Conservation (phyloP, 64 coral and sea anemone species). For the Porites lutea region DNA sequence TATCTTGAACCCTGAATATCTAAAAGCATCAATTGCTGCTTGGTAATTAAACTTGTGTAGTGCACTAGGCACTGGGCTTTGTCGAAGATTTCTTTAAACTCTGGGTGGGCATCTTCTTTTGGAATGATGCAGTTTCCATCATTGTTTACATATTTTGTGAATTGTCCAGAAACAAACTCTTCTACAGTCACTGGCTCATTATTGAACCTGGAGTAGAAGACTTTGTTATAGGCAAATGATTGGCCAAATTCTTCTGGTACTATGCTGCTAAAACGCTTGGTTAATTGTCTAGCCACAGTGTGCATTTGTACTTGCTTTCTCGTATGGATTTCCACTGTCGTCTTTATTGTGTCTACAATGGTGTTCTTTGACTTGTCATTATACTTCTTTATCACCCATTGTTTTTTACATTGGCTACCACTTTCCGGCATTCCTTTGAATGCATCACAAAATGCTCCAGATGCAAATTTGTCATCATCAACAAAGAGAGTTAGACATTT, state of each 20-base stretch:
- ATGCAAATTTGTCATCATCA: slow-evolving; percentile 54
- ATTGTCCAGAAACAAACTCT: slow-evolving; percentile 49
- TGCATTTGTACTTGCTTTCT: slow-evolving; percentile 58
- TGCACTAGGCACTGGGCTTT: slow-evolving; percentile 49
- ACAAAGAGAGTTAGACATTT: too few relatives aligned
- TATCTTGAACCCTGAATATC: too few relatives aligned
- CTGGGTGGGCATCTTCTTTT: slow-evolving; percentile 20
- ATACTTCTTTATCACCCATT: slow-evolving; percentile 46
- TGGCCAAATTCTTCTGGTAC: slow-evolving; percentile 34
- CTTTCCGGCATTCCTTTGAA: slow-evolving; percentile 22
- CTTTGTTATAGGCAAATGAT: slow-evolving; percentile 45
- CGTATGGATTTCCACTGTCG: slow-evolving; percentile 18
- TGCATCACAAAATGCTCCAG: slow-evolving; percentile 42
- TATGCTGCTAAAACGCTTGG: slow-evolving; percentile 20
- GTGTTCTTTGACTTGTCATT: slow-evolving; percentile 34
- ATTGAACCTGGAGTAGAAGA: slow-evolving; percentile 35
- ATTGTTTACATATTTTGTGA: slow-evolving; percentile 69
- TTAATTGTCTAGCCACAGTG: slow-evolving; percentile 27
- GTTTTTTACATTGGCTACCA: slow-evolving; percentile 27
- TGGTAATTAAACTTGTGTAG: slow-evolving; percentile 15
- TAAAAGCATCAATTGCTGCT: slow-evolving; percentile 59
- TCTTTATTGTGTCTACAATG: slow-evolving; percentile 16
- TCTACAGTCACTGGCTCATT: slow-evolving; percentile 43
- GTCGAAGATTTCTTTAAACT: slow-evolving; percentile 43
- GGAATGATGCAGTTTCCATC: slow-evolving; percentile 39